Conservation (phyloP, 2,888 invertebrate species). For the Catocala sponsa region DNA sequence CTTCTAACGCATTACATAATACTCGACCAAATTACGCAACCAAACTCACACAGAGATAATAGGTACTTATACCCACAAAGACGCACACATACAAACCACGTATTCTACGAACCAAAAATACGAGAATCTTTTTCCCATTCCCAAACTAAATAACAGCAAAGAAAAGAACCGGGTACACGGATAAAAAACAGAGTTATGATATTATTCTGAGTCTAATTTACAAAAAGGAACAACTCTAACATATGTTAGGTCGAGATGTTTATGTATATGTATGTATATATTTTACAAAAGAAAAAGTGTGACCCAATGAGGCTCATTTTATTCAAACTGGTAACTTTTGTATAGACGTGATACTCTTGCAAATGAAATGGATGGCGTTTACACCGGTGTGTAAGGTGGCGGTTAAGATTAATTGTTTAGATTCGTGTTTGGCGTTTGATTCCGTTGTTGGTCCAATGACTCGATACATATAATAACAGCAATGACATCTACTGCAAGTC, state of each 20-base stretch:
- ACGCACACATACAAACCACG: no score
- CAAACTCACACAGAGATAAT: not conserved
- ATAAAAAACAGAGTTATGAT: constrained; percentile 52
- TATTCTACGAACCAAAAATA: constrained; percentile 19
- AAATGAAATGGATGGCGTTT: constrained; percentile 50
- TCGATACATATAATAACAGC: no score
- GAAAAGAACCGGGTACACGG: constrained; percentile 25
- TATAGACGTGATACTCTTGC: constrained; percentile 63
- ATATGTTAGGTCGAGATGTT: constrained; percentile 49
- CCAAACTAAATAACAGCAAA: constrained; percentile 31
- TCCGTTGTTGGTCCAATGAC: no score
- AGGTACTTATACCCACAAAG: no score
- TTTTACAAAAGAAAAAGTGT: constrained; percentile 63
- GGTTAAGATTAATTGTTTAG: constrained; percentile 15
- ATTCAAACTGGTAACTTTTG: constrained; percentile 69
- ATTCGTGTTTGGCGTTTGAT: constrained; percentile 2
- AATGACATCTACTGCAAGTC: no score
- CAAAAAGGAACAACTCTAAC: constrained; percentile 54
- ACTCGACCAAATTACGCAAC: not conserved
- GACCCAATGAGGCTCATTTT: constrained; percentile 63
- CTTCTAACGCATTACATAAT: not conserved
- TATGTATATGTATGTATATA: constrained; percentile 28
- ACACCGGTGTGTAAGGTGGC: constrained; percentile 42
- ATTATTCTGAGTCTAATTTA: constrained; percentile 57
- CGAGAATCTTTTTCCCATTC: constrained; percentile 27